These are phyloP conservation scores for Oreochromis spilurus DNA, from an alignment of 2,113 vertebrate species.

Conservation along the genomic window DNA sequence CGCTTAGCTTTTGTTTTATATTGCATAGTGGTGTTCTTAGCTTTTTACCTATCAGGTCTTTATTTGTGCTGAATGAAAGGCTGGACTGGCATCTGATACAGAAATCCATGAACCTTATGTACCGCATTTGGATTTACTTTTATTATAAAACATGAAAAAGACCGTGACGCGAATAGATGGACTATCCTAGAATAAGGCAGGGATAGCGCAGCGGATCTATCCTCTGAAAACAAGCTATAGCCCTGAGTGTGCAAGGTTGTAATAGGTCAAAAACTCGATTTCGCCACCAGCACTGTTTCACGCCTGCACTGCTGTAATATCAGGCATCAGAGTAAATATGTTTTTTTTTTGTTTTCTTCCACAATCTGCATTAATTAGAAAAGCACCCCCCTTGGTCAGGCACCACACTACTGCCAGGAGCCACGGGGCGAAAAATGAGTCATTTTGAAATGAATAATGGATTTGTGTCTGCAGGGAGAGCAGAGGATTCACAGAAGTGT, in stretches of 20 bases:
- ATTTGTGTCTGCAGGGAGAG: slow-evolving; percentile 64
- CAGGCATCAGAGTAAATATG: slow-evolving; percentile 57
- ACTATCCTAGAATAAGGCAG: background rate
- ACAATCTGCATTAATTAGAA: slow-evolving; percentile 74
- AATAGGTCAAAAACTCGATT: slow-evolving; percentile 12
- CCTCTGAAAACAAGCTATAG: background rate
- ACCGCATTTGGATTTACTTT: background rate
- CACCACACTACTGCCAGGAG: slow-evolving; percentile 58
- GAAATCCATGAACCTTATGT: background rate
- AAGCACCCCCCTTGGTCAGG: slow-evolving; percentile 55
- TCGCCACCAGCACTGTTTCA: slow-evolving; percentile 35
- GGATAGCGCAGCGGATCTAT: background rate
- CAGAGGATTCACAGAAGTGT: slow-evolving; percentile 39
- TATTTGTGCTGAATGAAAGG: slow-evolving; percentile 3
- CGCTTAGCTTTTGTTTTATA: slow-evolving; percentile 14
- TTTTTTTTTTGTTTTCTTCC: slow-evolving; percentile 55
- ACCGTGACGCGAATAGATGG: background rate
- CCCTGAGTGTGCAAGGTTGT: background rate
- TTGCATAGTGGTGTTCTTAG: background rate
- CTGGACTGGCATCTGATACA: background rate
- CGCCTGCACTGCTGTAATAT: slow-evolving; percentile 31
- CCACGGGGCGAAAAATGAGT: slow-evolving; percentile 71
- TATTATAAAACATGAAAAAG: background rate
- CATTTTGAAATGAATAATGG: slow-evolving; percentile 78
- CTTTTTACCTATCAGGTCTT: background rate